Base-by-base conservation (phyloP, 2,797 vertebrate species). In the Peromyscus nudipes region DNA sequence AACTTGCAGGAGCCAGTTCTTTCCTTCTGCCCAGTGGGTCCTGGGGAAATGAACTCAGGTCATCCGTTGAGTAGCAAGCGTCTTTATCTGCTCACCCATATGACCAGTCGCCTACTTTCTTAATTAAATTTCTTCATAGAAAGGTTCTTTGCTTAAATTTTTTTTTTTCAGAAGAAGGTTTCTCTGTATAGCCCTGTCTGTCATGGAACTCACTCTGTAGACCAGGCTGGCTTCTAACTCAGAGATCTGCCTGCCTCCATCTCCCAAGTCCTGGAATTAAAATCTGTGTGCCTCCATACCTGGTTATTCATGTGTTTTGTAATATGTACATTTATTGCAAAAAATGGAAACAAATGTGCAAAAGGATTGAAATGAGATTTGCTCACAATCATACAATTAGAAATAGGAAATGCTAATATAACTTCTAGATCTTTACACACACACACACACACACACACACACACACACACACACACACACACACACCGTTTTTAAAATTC, bases 291-390 rank as follows among this genome's bases (percentile, higher is more conserved):
- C 69, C 79, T 40, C 12, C 34, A 60, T 13, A 60, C n/a, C 34
- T 19, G 34, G 23, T 12, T 13, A 34, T 80, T 27, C 8, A 82
- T 60, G n/a, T 60, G 80, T 40, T 82, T 60, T 23, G 40, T 60
- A 37, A 60, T 57, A 88, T 31, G 69, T 65, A 40, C 34, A 49
- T 80, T 79, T 57, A 89, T 31, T 80, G 46, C 67, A 87, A 64
- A 94, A 94, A 83, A 94, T 75, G 6, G 65, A 75, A 92, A 69
- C 23, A 92, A 84, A 75, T 75, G 25, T 37, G 2, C 57, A 94
- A 95, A 62, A 64, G 27, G 49, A 80, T 80, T 57, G 34, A 80
- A 80, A 57, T 89, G 84, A 85, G 62, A 55, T 40, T 80, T 85
- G 65, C 57, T 89, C 34, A 40, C 75, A 92, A 85, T 81, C 85